Evolutionary conservation across 2,888 invertebrate species (phyloP), one percentile per base, ranked within the genome.

Genomic region (Acleris emargana): DNA sequence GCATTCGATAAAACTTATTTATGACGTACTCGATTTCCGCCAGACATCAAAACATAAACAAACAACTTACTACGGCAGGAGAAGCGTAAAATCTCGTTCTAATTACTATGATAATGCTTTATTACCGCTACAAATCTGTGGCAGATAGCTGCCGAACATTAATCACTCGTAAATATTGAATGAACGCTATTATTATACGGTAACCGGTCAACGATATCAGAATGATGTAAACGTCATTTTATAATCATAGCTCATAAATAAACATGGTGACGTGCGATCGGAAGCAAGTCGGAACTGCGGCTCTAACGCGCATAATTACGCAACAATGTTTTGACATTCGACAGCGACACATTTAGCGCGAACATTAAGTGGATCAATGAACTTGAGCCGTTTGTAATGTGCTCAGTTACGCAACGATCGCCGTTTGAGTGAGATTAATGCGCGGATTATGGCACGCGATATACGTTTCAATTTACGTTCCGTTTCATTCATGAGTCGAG

Each of bases 391-490:
- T 88, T 87, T 88, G 88, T 85, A 66, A 58, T 83, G 79, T 83
- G 83, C 80, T 82, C 80, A 75, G 82, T 91, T 89, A 90, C 89
- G 88, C 86, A 91, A 91, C 81, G 82, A 89, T 89, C 88, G 89
- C 86, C 83, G 84, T 89, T 91, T 89, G 89, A 91, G 88, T 85
- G 91, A 91, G 92, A 92, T 92, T 91, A 91, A 91, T 91, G 91
- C 83, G 85, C 87, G 90, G 91, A 90, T 91, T 92, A 91, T 90
- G 88, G 91, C 92, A 92, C 91, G 91, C 91, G 90, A 91, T 91
- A 91, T 91, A 91, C 87, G 86, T 88, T 91, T 87, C 91, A 87
- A 91, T 91, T 91, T 91, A 88, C 89, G 89, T 90, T 90, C 87
- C 81, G 86, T 88, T 91, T 91, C 91, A 91, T 91, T 92, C 91